These are phyloP conservation scores for Glyphotaelius pellucidus DNA, from an alignment of 2,888 invertebrate genomes.

Conservation along the genomic window DNA sequence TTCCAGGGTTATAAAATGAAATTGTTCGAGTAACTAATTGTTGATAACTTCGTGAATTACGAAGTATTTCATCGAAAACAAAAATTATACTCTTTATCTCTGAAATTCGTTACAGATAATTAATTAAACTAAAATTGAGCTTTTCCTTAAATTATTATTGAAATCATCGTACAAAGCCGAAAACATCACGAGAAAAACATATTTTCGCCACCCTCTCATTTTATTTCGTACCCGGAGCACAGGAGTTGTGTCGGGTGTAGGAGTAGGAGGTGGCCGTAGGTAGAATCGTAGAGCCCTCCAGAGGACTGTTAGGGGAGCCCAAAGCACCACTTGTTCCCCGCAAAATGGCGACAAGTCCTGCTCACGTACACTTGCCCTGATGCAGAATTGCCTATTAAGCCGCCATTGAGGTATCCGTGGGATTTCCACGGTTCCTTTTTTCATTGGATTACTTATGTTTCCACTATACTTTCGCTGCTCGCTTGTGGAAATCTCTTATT, in stretches of 20 bases:
- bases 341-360: constrained; percentile 62
- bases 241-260: not conserved
- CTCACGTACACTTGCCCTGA: constrained; percentile 56
- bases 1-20: too few species aligned
- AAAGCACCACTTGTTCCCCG: constrained; percentile 62
- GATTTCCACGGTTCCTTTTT: constrained; percentile 50
- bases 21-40: too few species aligned
- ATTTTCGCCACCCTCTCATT: constrained; percentile 16
- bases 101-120: too few species aligned
- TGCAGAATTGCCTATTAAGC: constrained; percentile 65
- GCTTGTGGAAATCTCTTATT: not conserved
- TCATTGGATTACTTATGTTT: constrained; percentile 33
- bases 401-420: constrained; percentile 57
- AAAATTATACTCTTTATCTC: too few species aligned
- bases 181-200: not conserved
- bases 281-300: constrained; percentile 57
- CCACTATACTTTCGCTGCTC: constrained; percentile 9
- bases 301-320: constrained; percentile 63
- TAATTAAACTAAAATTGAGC: too few species aligned
- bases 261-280: constrained; percentile 21
- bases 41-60: too few species aligned
- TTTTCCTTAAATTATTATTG: not conserved
- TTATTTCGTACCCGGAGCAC: not conserved
- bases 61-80: too few species aligned
- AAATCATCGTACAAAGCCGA: not conserved